phyloP scores from a whole-genome alignment of 2,797 vertebrate species.

The Neosilurus mollespiculum region DNA sequence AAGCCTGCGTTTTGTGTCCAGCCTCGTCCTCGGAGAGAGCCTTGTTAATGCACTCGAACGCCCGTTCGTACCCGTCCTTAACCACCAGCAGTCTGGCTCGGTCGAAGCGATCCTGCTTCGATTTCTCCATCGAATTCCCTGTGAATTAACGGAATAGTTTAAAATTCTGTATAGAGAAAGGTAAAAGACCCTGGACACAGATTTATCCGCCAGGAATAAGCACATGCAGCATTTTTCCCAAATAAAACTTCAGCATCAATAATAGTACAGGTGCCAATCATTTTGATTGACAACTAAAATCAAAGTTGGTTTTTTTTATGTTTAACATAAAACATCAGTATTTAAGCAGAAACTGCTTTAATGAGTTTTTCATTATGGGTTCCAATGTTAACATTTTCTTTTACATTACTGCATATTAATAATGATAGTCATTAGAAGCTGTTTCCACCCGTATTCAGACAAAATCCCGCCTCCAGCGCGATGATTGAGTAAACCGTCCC shows the following conservation, averaged over 20 bases:
- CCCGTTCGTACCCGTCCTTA: conserved; percentile 86
- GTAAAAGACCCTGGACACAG: not conserved
- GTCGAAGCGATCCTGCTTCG: conserved; percentile 76
- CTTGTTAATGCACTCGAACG: conserved; percentile 86
- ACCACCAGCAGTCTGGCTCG: conserved; percentile 84
- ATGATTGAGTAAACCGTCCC: not conserved
- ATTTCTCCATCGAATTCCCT: conserved; percentile 80
- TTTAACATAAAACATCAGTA: not conserved
- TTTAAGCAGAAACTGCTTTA: not conserved
- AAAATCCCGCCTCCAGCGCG: not conserved
- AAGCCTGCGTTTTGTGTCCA: conserved; percentile 80
- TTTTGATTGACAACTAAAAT: not conserved
- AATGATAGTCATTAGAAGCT: not conserved
- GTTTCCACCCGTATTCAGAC: not conserved
- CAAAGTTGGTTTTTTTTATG: too few species aligned
- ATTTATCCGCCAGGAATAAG: too few species aligned
- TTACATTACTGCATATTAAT: too few species aligned
- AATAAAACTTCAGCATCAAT: not conserved
- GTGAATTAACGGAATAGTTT: not conserved
- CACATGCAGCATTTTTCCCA: not conserved
- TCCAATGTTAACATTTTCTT: too few species aligned
- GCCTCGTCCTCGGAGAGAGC: conserved; percentile 85
- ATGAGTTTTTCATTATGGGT: not conserved
- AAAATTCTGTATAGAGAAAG: not conserved
- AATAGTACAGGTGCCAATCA: not conserved